phyloP scores from a whole-genome alignment of 2,888 invertebrate genomes.

The Petrolisthes manimaculis region DNA sequence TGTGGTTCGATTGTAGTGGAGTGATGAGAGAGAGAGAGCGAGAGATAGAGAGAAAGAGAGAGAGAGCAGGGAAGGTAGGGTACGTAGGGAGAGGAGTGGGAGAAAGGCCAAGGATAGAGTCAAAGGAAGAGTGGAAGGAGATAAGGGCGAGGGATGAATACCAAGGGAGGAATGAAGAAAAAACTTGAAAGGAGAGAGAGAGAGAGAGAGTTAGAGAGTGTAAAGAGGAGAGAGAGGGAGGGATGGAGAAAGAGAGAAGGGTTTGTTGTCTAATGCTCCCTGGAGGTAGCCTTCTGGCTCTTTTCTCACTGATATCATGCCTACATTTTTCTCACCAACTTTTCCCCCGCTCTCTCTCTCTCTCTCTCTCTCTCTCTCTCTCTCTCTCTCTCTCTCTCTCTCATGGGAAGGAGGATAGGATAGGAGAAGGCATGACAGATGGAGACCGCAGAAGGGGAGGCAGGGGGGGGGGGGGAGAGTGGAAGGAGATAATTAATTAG shows the following conservation, averaged over 20 bases:
- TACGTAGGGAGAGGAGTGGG: neutral
- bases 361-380: conserved; percentile 7
- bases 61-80: neutral
- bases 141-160: neutral
- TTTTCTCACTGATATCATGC: neutral
- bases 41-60: neutral
- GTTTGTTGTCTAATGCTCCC: neutral
- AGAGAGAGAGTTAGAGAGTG: neutral
- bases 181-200: neutral
- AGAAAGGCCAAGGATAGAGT: neutral
- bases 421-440: neutral
- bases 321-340: neutral
- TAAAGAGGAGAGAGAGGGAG: neutral
- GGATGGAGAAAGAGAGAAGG: neutral
- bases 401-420: neutral
- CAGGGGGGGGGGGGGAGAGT: neutral
- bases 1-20: neutral
- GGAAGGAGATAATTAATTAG: neutral
- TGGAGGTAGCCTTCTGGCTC: neutral
- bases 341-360: conserved; percentile 11
- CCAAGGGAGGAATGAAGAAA: neutral
- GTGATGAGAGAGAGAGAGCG: neutral
- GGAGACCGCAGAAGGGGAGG: neutral
- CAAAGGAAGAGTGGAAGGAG: neutral
- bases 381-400: neutral